Percentiles rank a stretch among this genome's conserved stretches.
Evolutionary conservation across 2,797 vertebrate genomes (phyloP).

Genomic region (Ptychadena robeensis): DNA sequence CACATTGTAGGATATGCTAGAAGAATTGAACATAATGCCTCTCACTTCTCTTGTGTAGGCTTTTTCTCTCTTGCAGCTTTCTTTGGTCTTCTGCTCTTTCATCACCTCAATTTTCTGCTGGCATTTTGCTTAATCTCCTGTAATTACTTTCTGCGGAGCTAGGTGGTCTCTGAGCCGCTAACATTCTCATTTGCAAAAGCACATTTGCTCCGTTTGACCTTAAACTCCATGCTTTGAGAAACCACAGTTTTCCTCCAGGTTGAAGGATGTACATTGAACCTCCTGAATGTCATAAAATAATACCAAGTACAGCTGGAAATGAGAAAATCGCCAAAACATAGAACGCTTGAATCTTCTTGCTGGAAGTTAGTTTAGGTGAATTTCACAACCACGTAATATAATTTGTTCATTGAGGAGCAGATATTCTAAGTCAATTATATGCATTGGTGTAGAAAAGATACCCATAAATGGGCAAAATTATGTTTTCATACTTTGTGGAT

Average conservation of each 20-base stretch:
- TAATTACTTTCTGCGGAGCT: slow-evolving; percentile 56
- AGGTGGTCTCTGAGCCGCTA: slow-evolving; percentile 53
- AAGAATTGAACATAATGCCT: neutral
- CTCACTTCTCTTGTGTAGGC: slow-evolving; percentile 32
- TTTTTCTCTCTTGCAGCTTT: neutral
- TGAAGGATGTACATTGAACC: slow-evolving; percentile 10
- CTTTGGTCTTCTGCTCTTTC: slow-evolving; percentile 33
- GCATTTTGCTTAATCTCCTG: slow-evolving; percentile 60
- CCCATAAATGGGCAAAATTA: too few species aligned
- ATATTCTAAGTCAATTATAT: too few species aligned
- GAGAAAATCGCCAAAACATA: neutral
- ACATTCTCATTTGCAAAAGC: slow-evolving; percentile 56
- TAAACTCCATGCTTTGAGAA: slow-evolving; percentile 30
- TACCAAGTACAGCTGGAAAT: neutral
- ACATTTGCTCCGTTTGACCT: slow-evolving; percentile 51
- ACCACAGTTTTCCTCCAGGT: neutral
- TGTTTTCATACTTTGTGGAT: too few species aligned
- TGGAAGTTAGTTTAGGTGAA: neutral
- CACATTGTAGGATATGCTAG: neutral
- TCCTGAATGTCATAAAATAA: neutral
- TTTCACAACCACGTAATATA: too few species aligned
- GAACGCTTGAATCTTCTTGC: neutral
- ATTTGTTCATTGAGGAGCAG: too few species aligned
- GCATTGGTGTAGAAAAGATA: too few species aligned
- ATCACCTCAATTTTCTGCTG: slow-evolving; percentile 59